A percentile compares a stretch with the other conserved stretches of the same genome.
These are phyloP conservation scores for Thysanoteuthis rhombus DNA, from an alignment of 2,888 invertebrate genomes.

Conservation along the genomic window DNA sequence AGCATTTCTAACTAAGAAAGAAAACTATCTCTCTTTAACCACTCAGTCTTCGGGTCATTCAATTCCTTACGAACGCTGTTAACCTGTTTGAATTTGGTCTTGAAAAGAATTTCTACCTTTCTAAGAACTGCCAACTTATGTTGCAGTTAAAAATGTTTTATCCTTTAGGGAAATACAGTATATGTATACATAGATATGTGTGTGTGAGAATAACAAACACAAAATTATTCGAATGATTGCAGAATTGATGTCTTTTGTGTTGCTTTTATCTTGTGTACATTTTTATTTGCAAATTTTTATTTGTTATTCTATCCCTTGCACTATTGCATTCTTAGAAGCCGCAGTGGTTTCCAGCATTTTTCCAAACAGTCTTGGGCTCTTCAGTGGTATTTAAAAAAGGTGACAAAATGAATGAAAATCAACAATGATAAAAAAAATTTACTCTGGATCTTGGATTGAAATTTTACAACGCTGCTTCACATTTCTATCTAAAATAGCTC, in stretches of 20 bases:
- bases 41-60: too few relatives aligned
- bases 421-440: not conserved
- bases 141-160: too few relatives aligned
- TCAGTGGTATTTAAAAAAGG: not conserved
- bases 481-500: not conserved
- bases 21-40: too few relatives aligned
- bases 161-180: too few relatives aligned
- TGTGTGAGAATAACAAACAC: too few relatives aligned
- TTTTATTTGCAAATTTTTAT: conserved; percentile 12
- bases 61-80: too few relatives aligned
- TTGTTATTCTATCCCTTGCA: not conserved
- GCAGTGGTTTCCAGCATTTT: not conserved
- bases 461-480: not conserved
- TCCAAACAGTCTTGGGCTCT: not conserved
- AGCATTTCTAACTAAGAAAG: too few relatives aligned
- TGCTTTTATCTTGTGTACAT: not conserved
- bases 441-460: not conserved
- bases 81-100: too few relatives aligned
- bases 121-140: too few relatives aligned
- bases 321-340: not conserved
- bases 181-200: too few relatives aligned
- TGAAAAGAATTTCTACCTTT: too few relatives aligned
- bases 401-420: not conserved
- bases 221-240: not conserved
- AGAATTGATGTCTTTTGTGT: not conserved